Conservation (phyloP, 1,140 invertebrate species). For the Penaeus chinensis region DNA sequence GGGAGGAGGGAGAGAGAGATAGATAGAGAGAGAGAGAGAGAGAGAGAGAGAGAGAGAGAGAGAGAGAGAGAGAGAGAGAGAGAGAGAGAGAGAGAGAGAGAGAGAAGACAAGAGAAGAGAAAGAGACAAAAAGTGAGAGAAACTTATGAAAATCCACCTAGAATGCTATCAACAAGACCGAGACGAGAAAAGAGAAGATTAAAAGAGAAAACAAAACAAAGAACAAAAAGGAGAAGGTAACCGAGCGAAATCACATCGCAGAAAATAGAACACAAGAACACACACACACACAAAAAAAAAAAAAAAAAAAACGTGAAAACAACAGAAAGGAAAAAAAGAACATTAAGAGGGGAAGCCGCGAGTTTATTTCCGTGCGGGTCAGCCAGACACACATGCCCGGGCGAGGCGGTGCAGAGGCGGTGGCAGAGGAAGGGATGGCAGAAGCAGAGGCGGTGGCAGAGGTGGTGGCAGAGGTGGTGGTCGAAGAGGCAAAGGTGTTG, state of each 20-base stretch:
- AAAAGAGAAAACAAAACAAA: constrained; percentile 21
- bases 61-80: too few species aligned
- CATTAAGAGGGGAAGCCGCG: neutral
- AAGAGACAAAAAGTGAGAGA: constrained; percentile 41
- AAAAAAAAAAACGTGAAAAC: too few species aligned
- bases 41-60: neutral
- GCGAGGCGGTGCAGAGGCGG: neutral
- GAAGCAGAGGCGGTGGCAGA: constrained; percentile 1
- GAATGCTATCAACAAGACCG: too few species aligned
- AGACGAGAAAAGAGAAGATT: neutral
- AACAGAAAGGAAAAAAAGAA: neutral
- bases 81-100: too few species aligned
- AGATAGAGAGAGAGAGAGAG: neutral
- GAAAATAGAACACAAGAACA: neutral
- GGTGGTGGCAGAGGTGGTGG: neutral
- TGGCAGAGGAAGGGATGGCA: neutral
- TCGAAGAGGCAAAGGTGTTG: neutral
- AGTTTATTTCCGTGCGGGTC: neutral
- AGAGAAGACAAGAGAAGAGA: constrained; percentile 25
- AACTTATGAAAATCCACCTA: too few species aligned
- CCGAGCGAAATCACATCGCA: too few species aligned
- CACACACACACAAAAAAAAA: too few species aligned
- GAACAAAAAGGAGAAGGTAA: constrained; percentile 27
- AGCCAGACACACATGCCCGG: neutral
- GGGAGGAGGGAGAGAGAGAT: neutral